Evolutionary conservation across 1,140 invertebrate genomes (phyloP).

Genomic region (Ylistrum balloti): DNA sequence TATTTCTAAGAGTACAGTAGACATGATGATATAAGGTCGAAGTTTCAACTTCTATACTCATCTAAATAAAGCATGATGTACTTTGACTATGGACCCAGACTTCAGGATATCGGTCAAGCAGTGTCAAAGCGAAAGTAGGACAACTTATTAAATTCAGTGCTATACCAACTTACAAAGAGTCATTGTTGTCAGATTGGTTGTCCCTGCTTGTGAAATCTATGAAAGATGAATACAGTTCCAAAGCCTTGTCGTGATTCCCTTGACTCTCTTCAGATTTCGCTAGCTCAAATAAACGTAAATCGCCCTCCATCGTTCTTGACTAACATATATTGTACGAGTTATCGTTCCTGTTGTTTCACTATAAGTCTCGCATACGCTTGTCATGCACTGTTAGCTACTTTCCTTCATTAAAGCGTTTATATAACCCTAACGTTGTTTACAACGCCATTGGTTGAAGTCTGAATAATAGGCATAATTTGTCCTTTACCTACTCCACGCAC

Average conservation of each 20-base stretch:
- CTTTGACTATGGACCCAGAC: not conserved
- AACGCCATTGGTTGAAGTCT: not conserved
- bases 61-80: not conserved
- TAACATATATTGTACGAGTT: not conserved
- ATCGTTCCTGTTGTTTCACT: not conserved
- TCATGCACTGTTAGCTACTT: not conserved
- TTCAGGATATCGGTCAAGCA: not conserved
- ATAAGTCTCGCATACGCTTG: not conserved
- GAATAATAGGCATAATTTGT: conserved; percentile 14
- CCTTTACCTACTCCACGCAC: not conserved
- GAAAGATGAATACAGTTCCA: not conserved
- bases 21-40: no score
- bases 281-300: not conserved
- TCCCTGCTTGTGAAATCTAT: not conserved
- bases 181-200: not conserved
- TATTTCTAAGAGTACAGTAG: no score
- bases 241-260: not conserved
- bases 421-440: conserved; percentile 1
- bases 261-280: not conserved
- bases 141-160: not conserved
- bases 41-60: no score
- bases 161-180: not conserved
- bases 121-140: not conserved
- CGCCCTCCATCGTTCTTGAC: not conserved
- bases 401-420: not conserved